A percentile compares a stretch with the other conserved stretches of the same genome.
These are phyloP conservation scores for Mus spicilegus DNA, from an alignment of 2,113 vertebrate genomes.

Conservation along the genomic window DNA sequence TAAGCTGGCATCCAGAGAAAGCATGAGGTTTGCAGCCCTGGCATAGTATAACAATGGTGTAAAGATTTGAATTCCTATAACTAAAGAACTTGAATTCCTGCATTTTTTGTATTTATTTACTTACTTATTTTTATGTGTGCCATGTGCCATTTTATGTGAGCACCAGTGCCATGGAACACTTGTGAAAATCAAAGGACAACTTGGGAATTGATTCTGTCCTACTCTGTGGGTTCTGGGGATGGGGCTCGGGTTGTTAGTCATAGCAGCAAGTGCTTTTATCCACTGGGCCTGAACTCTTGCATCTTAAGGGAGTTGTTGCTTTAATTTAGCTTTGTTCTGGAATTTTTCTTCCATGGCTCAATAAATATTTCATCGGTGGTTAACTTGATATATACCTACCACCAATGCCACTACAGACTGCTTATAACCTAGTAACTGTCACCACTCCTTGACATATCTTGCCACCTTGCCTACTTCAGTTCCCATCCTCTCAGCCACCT, in stretches of 20 bases:
- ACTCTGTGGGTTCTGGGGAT: neutral
- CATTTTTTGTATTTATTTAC: neutral
- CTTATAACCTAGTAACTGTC: conserved; percentile 10
- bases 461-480: neutral
- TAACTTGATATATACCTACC: conserved; percentile 7
- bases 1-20: neutral
- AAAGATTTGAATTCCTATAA: neutral
- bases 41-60: neutral
- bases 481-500: neutral
- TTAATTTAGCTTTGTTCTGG: conserved; percentile 10
- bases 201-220: neutral
- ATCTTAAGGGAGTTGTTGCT: neutral
- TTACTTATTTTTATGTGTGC: neutral
- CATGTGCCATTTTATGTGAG: too few species aligned
- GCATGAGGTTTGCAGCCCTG: neutral
- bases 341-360: conserved; percentile 26
- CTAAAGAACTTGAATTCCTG: neutral
- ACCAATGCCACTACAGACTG: neutral
- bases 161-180: neutral
- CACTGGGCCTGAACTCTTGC: neutral
- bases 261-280: neutral
- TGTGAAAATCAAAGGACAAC: neutral
- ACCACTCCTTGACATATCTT: neutral
- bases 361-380: conserved; percentile 49
- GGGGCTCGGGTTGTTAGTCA: neutral